Percentiles rank a stretch among this genome's conserved stretches.
These are phyloP conservation scores for Drosophila teissieri DNA, from an alignment of 1,140 invertebrate species.

Conservation along the genomic window DNA sequence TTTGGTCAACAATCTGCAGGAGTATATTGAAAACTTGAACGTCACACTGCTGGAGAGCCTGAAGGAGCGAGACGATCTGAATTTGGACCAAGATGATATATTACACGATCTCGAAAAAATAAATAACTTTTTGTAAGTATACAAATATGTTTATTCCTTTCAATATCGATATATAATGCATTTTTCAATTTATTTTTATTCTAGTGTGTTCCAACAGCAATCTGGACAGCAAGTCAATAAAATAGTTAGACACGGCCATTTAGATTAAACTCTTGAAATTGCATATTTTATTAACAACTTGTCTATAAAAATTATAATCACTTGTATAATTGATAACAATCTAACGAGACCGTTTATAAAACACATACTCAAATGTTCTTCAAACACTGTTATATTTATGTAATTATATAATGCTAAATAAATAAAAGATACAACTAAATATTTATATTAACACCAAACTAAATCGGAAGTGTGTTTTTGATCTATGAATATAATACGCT, in stretches of 20 bases:
- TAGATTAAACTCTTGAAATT: constrained; percentile 21
- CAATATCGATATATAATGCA: too few relatives aligned
- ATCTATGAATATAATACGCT: neutral
- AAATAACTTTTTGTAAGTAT: constrained; percentile 37
- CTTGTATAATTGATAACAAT: constrained; percentile 35
- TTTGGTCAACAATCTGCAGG: constrained; percentile 36
- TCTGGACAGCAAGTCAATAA: constrained; percentile 26
- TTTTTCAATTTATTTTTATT: neutral
- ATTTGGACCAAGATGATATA: constrained; percentile 43
- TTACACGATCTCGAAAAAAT: constrained; percentile 41
- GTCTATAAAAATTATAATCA: constrained; percentile 25
- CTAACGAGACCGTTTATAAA: constrained; percentile 39
- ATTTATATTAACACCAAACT: neutral
- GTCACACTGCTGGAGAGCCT: constrained; percentile 36
- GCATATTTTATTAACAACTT: constrained; percentile 10
- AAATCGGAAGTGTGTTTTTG: neutral
- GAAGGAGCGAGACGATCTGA: constrained; percentile 43
- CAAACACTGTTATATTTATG: constrained; percentile 42
- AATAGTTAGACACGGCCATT: constrained; percentile 6
- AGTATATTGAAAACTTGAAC: constrained; percentile 30
- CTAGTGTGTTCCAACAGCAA: constrained; percentile 41
- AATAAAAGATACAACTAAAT: constrained; percentile 18
- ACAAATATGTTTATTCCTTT: too few relatives aligned
- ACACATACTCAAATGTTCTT: constrained; percentile 44
- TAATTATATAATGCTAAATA: constrained; percentile 33